A percentile compares a stretch with the other conserved stretches of the same genome.
Conservation (phyloP, 2,797 vertebrate genomes). For the Decapterus maruadsi region DNA sequence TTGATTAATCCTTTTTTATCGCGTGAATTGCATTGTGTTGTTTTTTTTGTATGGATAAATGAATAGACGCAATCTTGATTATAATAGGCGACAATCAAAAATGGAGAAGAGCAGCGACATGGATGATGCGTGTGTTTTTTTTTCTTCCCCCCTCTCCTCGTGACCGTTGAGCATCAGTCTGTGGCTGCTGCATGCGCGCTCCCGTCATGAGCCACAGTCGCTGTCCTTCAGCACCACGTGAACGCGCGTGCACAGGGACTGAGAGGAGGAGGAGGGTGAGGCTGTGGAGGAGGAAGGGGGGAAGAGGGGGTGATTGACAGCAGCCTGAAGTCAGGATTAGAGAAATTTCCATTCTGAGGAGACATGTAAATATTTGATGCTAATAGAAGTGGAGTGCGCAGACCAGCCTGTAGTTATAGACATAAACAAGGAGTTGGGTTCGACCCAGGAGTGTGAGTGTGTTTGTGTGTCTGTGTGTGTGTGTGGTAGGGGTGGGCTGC, state of each 20-base stretch:
- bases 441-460: conserved; percentile 1
- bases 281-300: background rate
- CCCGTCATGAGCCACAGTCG: conserved; percentile 51
- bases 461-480: conserved; percentile 33
- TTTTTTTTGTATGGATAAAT: background rate
- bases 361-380: conserved; percentile 77
- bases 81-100: accelerated
- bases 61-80: too few relatives aligned
- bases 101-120: accelerated
- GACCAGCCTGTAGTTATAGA: conserved; percentile 65
- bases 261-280: background rate
- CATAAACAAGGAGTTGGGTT: conserved; percentile 41
- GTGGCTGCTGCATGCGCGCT: conserved; percentile 46
- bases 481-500: background rate
- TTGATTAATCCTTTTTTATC: background rate
- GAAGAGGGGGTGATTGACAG: conserved; percentile 73
- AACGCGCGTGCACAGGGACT: conserved; percentile 46
- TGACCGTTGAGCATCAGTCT: conserved; percentile 13
- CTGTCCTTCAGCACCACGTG: conserved; percentile 83
- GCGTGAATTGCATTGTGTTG: background rate
- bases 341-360: conserved; percentile 76
- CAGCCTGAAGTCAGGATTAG: conserved; percentile 81
- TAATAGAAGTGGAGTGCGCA: conserved; percentile 69
- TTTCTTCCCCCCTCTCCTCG: background rate
- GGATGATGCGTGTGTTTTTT: background rate